phyloP scores from a whole-genome alignment of 2,797 vertebrate genomes.

The Eupleurogrammus muticus region DNA sequence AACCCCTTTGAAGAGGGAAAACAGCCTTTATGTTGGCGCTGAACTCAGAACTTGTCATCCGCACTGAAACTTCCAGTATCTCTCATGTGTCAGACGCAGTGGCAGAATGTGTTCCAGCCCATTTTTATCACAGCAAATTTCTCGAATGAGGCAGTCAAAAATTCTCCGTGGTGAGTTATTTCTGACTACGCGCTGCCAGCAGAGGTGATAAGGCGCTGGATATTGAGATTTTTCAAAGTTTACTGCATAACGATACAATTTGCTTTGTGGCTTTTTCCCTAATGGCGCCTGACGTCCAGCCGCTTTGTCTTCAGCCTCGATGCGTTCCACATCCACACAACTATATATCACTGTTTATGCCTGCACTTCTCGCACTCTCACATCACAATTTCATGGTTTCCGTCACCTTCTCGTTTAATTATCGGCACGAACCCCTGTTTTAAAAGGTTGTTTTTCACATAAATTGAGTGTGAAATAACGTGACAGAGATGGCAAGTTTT shows the following conservation, averaged over 20 bases:
- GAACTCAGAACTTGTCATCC: conserved; percentile 80
- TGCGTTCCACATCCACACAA: conserved; percentile 65
- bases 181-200: conserved; percentile 70
- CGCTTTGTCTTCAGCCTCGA: conserved; percentile 71
- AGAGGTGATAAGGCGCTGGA: conserved; percentile 63
- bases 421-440: conserved; percentile 52
- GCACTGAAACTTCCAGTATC: conserved; percentile 70
- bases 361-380: conserved; percentile 27
- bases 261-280: conserved; percentile 65
- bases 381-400: conserved; percentile 56
- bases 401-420: conserved; percentile 51
- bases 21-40: conserved; percentile 65
- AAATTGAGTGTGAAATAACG: conserved; percentile 65
- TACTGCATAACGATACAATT: conserved; percentile 73
- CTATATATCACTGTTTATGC: conserved; percentile 50
- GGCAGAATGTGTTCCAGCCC: conserved; percentile 70
- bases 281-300: conserved; percentile 73
- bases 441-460: conserved; percentile 46
- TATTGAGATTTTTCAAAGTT: conserved; percentile 72
- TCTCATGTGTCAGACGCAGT: conserved; percentile 72
- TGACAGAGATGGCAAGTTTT: conserved; percentile 68
- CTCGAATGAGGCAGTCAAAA: conserved; percentile 66
- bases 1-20: conserved; percentile 68
- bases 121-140: conserved; percentile 70
- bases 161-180: conserved; percentile 76